Evolutionary conservation across 2,797 vertebrate species (phyloP).

Genomic region (Sebastes taczanowskii): DNA sequence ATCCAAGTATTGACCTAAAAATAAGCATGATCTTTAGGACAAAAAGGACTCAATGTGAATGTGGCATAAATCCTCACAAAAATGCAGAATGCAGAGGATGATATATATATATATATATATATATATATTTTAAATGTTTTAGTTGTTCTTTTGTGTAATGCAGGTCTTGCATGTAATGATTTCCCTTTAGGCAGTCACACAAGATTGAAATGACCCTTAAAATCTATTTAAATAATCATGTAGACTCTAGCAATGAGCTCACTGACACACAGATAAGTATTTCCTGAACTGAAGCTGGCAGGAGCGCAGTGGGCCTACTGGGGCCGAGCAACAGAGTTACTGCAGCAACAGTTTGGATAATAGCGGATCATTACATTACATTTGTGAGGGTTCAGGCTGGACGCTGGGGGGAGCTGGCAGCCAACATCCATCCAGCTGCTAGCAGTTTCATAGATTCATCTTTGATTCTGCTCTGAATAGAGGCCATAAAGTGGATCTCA

Average conservation of each 20-base stretch:
- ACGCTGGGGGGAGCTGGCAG: constrained; percentile 11
- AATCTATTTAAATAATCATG: background rate
- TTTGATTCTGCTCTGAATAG: background rate
- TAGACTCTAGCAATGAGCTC: constrained; percentile 18
- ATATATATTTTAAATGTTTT: too few relatives aligned
- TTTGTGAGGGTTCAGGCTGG: background rate
- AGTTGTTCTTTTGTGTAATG: background rate
- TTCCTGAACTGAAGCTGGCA: constrained; percentile 24
- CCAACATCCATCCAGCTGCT: background rate
- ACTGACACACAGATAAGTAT: constrained; percentile 12
- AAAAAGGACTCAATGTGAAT: too few relatives aligned
- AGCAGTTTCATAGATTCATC: background rate
- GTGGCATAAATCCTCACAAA: too few relatives aligned
- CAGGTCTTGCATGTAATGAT: background rate
- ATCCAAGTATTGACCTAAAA: too few relatives aligned
- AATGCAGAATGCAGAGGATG: too few relatives aligned
- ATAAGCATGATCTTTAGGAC: too few relatives aligned
- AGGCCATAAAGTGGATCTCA: constrained; percentile 4
- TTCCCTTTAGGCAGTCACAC: background rate
- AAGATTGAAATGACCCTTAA: background rate
- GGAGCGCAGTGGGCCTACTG: background rate
- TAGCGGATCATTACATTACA: constrained; percentile 1
- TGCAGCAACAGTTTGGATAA: constrained; percentile 25
- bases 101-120: too few relatives aligned
- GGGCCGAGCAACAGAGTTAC: constrained; percentile 19